Evolutionary conservation across 1,140 invertebrate species (phyloP), one percentile per base, ranked within the genome.

Genomic region (Drosophila ercepeae): DNA sequence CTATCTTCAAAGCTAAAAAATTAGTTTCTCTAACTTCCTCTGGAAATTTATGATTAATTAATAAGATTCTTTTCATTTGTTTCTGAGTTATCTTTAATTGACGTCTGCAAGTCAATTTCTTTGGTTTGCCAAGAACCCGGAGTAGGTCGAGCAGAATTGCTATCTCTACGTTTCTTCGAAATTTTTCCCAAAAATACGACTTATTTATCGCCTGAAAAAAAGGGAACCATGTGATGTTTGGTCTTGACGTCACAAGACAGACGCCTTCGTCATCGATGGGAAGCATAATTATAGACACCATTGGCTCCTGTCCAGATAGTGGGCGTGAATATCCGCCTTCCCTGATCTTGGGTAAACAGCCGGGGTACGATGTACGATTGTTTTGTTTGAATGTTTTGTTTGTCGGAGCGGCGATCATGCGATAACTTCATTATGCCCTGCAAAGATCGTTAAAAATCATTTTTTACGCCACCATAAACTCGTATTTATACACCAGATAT

Each of bases 231-330:
- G 50, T 68, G 63, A 69, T 55, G 48, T 54, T 29, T 34, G n/a
- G 41, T 6, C 16, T 72, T 72, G 68, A 73, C 69, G 69, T 73
- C 68, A 73, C 50, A 42, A 63, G 69, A 63, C 69, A 42, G 45
- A 14, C 41, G 68, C 34, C 32, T 61, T 63, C 69, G 69, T 72
- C 69, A 72, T 49, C 2, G 29, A 27, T 34, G 4, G 9, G 25
- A 18, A 19, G 36, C 63, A 67, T 67, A 52, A 65, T 65, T 64
- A 52, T 67, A 34, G 32, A 32, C 19, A 44, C 44, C 46, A 6
- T 16, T 32, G 59, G 27, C 32, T 23, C 27, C 32, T 34, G 27
- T 34, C 25, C 59, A 23, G 46, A 8, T 14, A 2, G 59, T 19
- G 63, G 59, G 63, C 34, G 25, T 27, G 19, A 32, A 11, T 9